Percentiles rank a stretch among this genome's conserved stretches.
phyloP scores from a whole-genome alignment of 2,888 invertebrate species.

The Rhagonycha fulva region DNA sequence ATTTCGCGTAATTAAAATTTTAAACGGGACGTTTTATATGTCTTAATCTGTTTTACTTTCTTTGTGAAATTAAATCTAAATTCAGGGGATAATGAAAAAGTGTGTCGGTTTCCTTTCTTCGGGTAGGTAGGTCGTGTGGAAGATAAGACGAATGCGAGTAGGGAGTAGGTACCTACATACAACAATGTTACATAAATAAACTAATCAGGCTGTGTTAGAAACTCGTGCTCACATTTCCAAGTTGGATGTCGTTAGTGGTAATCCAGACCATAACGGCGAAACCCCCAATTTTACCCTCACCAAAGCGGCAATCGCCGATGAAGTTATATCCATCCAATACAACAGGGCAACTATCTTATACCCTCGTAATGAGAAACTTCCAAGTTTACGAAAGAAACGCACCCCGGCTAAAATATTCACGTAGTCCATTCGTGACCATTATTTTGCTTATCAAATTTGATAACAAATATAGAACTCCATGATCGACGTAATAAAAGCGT shows the following conservation, averaged over 20 bases:
- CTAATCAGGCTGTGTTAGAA: constrained; percentile 35
- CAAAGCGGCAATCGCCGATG: constrained; percentile 41
- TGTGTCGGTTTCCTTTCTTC: constrained; percentile 2
- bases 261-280: constrained; percentile 43
- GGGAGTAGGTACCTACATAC: too few species aligned
- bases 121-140: neutral
- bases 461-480: constrained; percentile 34
- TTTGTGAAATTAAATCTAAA: constrained; percentile 21
- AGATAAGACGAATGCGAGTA: neutral
- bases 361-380: constrained; percentile 3
- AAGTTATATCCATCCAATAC: constrained; percentile 42
- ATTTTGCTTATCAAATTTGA: constrained; percentile 4
- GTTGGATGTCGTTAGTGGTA: constrained; percentile 43
- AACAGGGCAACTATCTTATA: constrained; percentile 3
- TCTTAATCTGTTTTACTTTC: neutral
- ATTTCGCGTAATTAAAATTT: constrained; percentile 34
- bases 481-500: constrained; percentile 41
- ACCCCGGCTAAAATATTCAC: neutral
- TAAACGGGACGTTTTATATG: constrained; percentile 28
- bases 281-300: constrained; percentile 18
- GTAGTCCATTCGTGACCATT: neutral
- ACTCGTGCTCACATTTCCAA: constrained; percentile 38
- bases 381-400: neutral
- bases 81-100: neutral
- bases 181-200: constrained; percentile 36